Conservation (phyloP, 2,113 vertebrate genomes). For the Pterocles gutturalis region DNA sequence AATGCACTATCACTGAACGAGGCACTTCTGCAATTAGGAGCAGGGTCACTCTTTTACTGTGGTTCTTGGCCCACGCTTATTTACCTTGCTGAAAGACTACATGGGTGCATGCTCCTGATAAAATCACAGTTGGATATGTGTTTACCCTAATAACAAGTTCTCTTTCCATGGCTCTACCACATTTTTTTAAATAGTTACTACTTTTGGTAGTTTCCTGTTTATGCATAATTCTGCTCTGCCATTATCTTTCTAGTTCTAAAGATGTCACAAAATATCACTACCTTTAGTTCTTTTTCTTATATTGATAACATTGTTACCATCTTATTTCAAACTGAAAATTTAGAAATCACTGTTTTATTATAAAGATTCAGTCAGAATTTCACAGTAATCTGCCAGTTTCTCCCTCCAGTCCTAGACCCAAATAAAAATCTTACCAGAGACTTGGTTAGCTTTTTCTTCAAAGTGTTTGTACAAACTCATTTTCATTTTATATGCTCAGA, state of each 20-base stretch:
- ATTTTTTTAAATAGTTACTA: background rate
- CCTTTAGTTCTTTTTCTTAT: background rate
- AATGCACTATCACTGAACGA: background rate
- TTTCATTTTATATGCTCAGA: background rate
- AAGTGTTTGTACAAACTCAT: background rate
- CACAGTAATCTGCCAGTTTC: background rate
- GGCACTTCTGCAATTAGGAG: background rate
- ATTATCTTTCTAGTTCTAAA: background rate
- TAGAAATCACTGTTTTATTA: background rate
- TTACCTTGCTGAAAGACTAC: background rate
- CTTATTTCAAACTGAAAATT: background rate
- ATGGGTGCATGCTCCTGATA: background rate
- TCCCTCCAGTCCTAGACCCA: background rate
- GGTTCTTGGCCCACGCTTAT: background rate
- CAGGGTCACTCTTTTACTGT: background rate
- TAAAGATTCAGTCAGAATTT: background rate
- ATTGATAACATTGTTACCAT: background rate
- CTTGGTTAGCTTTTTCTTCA: background rate
- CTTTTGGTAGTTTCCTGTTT: background rate
- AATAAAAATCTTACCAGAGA: background rate
- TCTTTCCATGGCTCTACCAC: background rate
- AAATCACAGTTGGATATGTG: background rate
- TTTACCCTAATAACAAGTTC: background rate
- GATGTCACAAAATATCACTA: background rate
- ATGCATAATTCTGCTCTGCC: background rate